phyloP scores from a whole-genome alignment of 2,113 vertebrate species.

The Nycticebus coucang region DNA sequence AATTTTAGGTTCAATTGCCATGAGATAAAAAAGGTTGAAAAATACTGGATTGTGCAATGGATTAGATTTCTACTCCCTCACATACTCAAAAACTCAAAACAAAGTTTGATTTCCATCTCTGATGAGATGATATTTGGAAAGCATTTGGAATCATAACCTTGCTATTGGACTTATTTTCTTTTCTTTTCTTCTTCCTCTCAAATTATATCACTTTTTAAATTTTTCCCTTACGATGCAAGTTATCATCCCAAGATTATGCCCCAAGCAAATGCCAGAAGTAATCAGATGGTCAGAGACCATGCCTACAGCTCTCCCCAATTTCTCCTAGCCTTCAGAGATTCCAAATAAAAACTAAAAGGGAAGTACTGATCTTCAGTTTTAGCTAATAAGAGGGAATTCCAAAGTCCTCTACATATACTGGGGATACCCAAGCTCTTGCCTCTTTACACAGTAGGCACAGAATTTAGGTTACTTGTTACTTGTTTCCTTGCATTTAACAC shows the following conservation, averaged over 20 bases:
- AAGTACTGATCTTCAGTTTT: neutral
- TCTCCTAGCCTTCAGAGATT: fast-evolving
- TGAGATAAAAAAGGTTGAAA: too few relatives aligned
- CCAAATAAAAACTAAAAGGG: neutral
- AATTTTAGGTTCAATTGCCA: too few relatives aligned
- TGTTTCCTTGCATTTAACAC: neutral
- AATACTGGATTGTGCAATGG: neutral
- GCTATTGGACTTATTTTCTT: neutral
- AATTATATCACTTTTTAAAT: neutral
- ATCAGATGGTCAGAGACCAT: too few relatives aligned
- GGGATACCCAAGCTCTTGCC: neutral
- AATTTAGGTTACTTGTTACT: neutral
- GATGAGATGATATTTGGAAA: neutral
- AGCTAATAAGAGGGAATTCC: neutral
- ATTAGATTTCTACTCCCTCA: neutral
- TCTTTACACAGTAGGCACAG: neutral
- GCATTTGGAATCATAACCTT: neutral
- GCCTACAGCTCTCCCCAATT: fast-evolving
- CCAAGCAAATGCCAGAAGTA: too few relatives aligned
- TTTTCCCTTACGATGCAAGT: neutral
- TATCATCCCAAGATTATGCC: fast-evolving
- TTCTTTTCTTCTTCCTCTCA: neutral
- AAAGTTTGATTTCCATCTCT: neutral
- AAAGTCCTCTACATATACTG: too few relatives aligned
- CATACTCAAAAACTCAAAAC: neutral